phyloP scores from a whole-genome alignment of 2,888 invertebrate genomes.

The Tenthredo amoena region DNA sequence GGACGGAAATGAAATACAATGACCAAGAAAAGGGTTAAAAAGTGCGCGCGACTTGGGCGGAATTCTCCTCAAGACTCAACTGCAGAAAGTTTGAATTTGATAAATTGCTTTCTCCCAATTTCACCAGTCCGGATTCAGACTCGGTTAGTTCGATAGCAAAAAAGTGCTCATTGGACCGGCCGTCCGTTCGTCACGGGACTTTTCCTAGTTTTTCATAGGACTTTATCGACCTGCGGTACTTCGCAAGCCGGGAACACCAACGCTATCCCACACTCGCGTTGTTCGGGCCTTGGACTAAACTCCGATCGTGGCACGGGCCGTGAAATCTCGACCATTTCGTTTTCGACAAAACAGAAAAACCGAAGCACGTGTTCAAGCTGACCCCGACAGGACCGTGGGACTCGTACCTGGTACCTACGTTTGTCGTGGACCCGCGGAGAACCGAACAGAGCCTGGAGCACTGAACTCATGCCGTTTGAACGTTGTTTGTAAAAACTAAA shows the following conservation, averaged over 20 bases:
- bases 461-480: constrained; percentile 47
- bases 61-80: neutral
- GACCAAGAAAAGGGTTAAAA: neutral
- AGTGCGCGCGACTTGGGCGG: neutral
- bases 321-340: constrained; percentile 53
- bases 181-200: constrained; percentile 21
- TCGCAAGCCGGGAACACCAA: neutral
- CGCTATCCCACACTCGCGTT: constrained; percentile 26
- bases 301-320: constrained; percentile 48
- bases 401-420: constrained; percentile 31
- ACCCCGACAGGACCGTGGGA: constrained; percentile 53
- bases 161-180: constrained; percentile 12
- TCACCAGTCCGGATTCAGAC: constrained; percentile 18
- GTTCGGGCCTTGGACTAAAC: neutral
- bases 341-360: constrained; percentile 54
- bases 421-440: constrained; percentile 41
- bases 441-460: constrained; percentile 45
- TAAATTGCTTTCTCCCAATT: constrained; percentile 21
- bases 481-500: constrained; percentile 29
- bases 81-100: constrained; percentile 18
- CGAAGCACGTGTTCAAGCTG: constrained; percentile 51
- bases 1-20: neutral
- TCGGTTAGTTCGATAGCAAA: constrained; percentile 7
- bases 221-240: constrained; percentile 12
- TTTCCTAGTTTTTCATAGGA: constrained; percentile 34